phyloP scores from a whole-genome alignment of 2,888 invertebrate species.

The Eupithecia abbreviata region DNA sequence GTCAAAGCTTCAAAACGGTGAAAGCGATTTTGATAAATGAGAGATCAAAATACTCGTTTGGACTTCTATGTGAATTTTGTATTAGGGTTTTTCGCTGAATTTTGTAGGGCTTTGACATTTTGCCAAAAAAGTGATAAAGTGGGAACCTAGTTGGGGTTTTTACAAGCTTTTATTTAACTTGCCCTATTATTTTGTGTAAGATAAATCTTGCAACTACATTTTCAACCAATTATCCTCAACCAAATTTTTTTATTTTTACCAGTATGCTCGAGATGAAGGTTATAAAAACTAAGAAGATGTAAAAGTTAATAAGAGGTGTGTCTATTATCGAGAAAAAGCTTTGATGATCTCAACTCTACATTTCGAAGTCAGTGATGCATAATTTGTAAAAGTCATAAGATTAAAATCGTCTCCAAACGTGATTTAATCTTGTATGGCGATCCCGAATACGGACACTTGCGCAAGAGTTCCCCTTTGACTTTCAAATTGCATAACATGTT shows the following conservation, averaged over 20 bases:
- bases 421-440: slow-evolving; percentile 41
- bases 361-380: background rate
- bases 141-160: background rate
- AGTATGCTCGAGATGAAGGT: background rate
- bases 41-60: background rate
- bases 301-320: background rate
- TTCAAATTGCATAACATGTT: slow-evolving; percentile 72
- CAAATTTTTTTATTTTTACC: too few species aligned
- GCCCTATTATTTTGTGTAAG: too few species aligned
- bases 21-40: background rate
- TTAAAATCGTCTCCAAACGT: slow-evolving; percentile 15
- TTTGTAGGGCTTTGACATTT: background rate
- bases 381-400: slow-evolving; percentile 2
- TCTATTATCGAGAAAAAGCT: background rate
- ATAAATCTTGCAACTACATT: too few species aligned
- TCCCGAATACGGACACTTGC: slow-evolving; percentile 56
- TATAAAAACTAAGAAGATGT: background rate
- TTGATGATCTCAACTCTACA: background rate
- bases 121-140: background rate
- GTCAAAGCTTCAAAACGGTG: background rate
- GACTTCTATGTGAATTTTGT: too few species aligned
- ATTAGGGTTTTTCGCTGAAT: background rate
- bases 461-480: slow-evolving; percentile 71
- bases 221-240: too few species aligned
- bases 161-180: too few species aligned